Evolutionary conservation across 2,113 vertebrate genomes (phyloP).

Genomic region (Melierax canorus): DNA sequence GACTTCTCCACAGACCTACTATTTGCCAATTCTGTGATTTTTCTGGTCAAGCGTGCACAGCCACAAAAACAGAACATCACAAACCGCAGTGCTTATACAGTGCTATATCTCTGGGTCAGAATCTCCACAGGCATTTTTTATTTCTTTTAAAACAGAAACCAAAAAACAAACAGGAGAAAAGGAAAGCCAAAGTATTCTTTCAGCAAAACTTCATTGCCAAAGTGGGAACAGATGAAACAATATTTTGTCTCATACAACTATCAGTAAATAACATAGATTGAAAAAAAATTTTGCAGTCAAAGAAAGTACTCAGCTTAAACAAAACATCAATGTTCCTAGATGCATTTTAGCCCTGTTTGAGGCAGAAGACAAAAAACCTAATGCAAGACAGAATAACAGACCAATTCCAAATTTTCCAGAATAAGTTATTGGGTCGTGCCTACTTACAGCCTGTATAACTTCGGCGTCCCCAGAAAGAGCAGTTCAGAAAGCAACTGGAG

Average conservation of each 20-base stretch:
- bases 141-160: background rate
- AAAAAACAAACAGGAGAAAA: background rate
- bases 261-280: background rate
- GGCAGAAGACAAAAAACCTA: background rate
- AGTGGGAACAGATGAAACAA: background rate
- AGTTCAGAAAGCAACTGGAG: constrained; percentile 95
- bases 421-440: background rate
- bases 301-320: background rate
- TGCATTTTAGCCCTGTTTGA: background rate
- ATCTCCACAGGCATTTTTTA: background rate
- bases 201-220: background rate
- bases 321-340: background rate
- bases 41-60: background rate
- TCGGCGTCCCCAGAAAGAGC: constrained; percentile 92
- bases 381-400: background rate
- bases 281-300: background rate
- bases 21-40: background rate
- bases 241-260: background rate
- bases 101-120: background rate
- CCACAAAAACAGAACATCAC: background rate
- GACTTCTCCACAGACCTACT: background rate
- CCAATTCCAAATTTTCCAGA: background rate
- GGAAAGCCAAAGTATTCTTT: background rate
- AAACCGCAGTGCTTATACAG: background rate
- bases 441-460: constrained; percentile 98